phyloP scores from a whole-genome alignment of 2,113 vertebrate genomes.

The Salvator merianae region DNA sequence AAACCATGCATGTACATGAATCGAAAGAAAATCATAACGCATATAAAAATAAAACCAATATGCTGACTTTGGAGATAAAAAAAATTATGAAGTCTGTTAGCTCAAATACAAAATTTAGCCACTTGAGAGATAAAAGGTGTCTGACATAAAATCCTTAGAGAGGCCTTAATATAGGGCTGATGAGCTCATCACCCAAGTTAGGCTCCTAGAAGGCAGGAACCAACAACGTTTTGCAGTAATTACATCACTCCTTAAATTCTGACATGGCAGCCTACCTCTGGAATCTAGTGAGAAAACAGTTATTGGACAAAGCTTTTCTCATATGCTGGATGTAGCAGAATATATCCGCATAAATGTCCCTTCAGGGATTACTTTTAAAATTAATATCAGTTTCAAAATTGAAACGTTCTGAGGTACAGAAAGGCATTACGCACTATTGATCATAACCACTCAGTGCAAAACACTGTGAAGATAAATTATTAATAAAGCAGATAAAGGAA shows the following conservation, averaged over 20 bases:
- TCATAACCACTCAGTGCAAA: background rate
- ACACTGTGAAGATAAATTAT: no score
- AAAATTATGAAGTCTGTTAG: no score
- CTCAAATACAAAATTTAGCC: no score
- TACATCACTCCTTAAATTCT: constrained; percentile 17
- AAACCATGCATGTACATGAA: no score
- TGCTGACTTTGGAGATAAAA: no score
- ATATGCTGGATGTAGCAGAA: background rate
- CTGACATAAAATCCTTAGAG: background rate
- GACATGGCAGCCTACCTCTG: background rate
- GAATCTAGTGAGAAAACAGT: constrained; percentile 38
- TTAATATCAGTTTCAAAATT: background rate
- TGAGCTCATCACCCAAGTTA: no score
- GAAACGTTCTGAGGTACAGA: accelerated
- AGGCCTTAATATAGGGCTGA: no score
- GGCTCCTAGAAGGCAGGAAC: no score
- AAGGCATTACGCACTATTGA: background rate
- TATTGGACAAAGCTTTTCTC: constrained; percentile 8
- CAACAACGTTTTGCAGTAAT: no score
- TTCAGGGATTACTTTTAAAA: background rate
- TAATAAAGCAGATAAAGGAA: no score
- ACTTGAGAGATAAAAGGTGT: background rate
- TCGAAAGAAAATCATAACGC: no score
- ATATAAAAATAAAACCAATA: no score
- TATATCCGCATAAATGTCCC: background rate